A percentile compares a stretch with the other conserved stretches of the same genome.
phyloP scores from a whole-genome alignment of 2,797 vertebrate species.

The Muscicapa striata region DNA sequence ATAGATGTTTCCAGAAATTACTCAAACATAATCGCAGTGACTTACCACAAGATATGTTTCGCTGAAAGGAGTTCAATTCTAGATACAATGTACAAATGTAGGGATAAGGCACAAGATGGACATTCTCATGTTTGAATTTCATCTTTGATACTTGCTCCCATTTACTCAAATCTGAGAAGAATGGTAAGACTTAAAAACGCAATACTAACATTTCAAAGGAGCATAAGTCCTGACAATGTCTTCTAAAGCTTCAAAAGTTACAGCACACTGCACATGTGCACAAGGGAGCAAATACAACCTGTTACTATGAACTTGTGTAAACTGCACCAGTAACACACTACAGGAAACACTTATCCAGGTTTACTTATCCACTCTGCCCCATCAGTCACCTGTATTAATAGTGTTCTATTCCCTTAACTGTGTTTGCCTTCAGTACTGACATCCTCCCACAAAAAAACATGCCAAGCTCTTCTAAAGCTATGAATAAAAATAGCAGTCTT shows the following conservation, averaged over 20 bases:
- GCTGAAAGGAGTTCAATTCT: conserved; percentile 18
- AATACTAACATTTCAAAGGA: not conserved
- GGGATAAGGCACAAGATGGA: conserved; percentile 26
- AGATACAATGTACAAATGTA: conserved; percentile 27
- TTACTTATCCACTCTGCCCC: not conserved
- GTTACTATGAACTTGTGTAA: not conserved
- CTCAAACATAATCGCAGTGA: not conserved
- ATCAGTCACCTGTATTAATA: not conserved
- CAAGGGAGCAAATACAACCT: not conserved
- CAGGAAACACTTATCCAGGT: not conserved
- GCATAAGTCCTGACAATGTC: not conserved
- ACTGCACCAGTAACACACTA: not conserved
- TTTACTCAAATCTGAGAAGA: conserved; percentile 24
- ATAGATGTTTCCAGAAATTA: not conserved
- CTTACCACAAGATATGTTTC: not conserved
- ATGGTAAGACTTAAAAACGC: not conserved
- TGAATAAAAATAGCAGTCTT: not conserved
- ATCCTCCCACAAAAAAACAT: not conserved
- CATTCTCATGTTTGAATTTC: conserved; percentile 1
- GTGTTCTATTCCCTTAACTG: not conserved
- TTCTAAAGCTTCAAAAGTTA: not conserved
- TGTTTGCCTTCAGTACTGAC: not conserved
- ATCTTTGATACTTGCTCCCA: conserved; percentile 40
- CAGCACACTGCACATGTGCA: rapidly evolving
- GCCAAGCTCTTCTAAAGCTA: not conserved